Evolutionary conservation across 2,113 vertebrate genomes (phyloP).

Genomic region (Pteruthius melanotis): DNA sequence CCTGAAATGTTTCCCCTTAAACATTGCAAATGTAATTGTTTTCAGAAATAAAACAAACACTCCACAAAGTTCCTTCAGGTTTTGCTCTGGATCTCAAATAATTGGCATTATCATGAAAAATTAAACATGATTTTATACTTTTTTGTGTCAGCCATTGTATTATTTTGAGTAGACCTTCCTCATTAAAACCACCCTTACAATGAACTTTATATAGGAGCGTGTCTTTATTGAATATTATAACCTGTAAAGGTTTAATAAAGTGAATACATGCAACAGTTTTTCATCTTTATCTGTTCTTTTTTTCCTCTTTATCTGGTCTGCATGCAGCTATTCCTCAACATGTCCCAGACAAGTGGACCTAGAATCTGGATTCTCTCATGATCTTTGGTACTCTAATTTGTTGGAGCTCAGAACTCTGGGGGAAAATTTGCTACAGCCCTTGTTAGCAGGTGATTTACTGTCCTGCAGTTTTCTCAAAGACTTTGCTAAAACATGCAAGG

Average conservation of each 20-base stretch:
- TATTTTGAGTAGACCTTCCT: neutral
- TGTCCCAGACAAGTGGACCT: neutral
- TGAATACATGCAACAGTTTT: neutral
- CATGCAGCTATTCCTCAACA: neutral
- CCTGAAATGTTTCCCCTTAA: neutral
- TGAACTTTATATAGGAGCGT: neutral
- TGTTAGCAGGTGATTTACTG: conserved; percentile 45
- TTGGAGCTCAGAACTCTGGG: neutral
- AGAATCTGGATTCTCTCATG: neutral
- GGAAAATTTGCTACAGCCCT: neutral
- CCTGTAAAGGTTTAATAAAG: neutral
- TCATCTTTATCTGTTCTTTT: neutral
- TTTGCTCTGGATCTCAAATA: neutral
- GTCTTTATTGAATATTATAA: neutral
- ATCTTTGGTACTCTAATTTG: neutral
- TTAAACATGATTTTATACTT: neutral
- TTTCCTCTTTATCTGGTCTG: neutral
- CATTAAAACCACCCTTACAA: neutral
- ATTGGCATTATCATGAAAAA: neutral
- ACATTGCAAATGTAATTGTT: neutral
- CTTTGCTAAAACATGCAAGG: conserved; percentile 21
- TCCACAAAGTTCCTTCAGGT: neutral
- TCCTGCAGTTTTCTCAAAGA: conserved; percentile 14
- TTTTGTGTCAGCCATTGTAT: neutral
- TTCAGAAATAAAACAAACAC: neutral